Conservation (phyloP, 1,140 invertebrate species). For the Lordiphosa stackelbergi region DNA sequence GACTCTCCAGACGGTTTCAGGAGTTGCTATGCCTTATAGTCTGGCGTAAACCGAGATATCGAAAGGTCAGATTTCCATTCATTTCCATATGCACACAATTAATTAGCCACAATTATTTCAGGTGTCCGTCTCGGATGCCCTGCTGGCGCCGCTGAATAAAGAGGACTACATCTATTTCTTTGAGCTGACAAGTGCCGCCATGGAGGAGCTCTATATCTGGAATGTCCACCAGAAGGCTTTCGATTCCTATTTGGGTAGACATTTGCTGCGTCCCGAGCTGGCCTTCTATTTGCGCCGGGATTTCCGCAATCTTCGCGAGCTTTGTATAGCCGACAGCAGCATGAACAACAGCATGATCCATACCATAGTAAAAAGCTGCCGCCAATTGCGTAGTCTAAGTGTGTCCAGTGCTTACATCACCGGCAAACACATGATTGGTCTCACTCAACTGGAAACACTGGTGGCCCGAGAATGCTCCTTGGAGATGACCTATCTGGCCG, state of each 20-base stretch:
- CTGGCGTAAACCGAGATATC: slow-evolving; percentile 52
- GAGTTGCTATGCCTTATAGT: slow-evolving; percentile 44
- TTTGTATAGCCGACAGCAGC: slow-evolving; percentile 41
- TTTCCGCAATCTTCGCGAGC: slow-evolving; percentile 44
- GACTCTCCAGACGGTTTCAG: slow-evolving; percentile 39
- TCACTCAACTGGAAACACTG: slow-evolving; percentile 35
- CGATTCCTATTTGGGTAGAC: slow-evolving; percentile 56
- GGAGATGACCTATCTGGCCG: slow-evolving; percentile 30
- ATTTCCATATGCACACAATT: no score
- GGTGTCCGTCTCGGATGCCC: slow-evolving; percentile 35
- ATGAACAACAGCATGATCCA: slow-evolving; percentile 66
- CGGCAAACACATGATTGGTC: slow-evolving; percentile 36
- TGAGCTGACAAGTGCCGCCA: slow-evolving; percentile 42
- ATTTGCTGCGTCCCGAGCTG: slow-evolving; percentile 55
- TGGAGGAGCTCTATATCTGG: slow-evolving; percentile 59
- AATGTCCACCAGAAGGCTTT: slow-evolving; percentile 55
- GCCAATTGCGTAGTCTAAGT: slow-evolving; percentile 38
- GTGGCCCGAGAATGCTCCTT: slow-evolving; percentile 52
- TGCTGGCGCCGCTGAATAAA: slow-evolving; percentile 44
- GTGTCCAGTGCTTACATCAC: slow-evolving; percentile 59
- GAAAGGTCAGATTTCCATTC: slow-evolving; percentile 20
- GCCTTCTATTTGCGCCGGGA: slow-evolving; percentile 54
- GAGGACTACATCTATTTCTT: slow-evolving; percentile 65
- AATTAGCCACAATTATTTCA: no score
- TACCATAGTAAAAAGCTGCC: slow-evolving; percentile 45